Percentiles rank a stretch among this genome's conserved stretches.
Conservation (phyloP, 2,113 vertebrate genomes). For the Tiliqua scincoides region DNA sequence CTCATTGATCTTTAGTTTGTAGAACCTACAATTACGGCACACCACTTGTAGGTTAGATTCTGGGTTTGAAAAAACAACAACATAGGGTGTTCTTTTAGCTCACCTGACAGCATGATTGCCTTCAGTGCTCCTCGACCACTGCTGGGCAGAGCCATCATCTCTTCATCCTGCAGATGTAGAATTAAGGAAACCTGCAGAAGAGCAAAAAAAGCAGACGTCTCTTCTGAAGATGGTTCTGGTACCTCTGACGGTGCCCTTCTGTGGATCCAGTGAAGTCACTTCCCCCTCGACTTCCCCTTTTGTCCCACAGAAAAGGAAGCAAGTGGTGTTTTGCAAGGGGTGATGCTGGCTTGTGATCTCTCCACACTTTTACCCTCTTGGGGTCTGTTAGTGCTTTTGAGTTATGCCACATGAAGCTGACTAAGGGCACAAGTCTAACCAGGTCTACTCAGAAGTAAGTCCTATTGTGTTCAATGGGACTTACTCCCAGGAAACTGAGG, state of each 20-base stretch:
- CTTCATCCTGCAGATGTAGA: background rate
- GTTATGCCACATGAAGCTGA: no score
- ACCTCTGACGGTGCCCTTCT: background rate
- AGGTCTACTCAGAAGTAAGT: no score
- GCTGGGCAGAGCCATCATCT: background rate
- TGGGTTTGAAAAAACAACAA: background rate
- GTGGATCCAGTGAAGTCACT: no score
- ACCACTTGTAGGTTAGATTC: no score
- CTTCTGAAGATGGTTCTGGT: no score
- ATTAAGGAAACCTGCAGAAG: background rate
- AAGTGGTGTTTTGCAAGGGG: background rate
- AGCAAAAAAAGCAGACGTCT: fast-evolving
- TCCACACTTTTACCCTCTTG: no score
- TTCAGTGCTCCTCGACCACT: background rate
- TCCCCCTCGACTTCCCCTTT: background rate
- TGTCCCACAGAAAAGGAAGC: background rate
- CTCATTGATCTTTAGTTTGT: no score
- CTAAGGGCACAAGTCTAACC: no score
- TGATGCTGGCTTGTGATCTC: background rate
- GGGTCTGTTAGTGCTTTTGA: no score
- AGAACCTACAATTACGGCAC: no score
- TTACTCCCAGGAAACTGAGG: no score
- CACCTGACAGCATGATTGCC: background rate
- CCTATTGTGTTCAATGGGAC: no score
- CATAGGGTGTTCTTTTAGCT: background rate